phyloP scores from a whole-genome alignment of 2,797 vertebrate species.

The Petrocephalus sullivani region DNA sequence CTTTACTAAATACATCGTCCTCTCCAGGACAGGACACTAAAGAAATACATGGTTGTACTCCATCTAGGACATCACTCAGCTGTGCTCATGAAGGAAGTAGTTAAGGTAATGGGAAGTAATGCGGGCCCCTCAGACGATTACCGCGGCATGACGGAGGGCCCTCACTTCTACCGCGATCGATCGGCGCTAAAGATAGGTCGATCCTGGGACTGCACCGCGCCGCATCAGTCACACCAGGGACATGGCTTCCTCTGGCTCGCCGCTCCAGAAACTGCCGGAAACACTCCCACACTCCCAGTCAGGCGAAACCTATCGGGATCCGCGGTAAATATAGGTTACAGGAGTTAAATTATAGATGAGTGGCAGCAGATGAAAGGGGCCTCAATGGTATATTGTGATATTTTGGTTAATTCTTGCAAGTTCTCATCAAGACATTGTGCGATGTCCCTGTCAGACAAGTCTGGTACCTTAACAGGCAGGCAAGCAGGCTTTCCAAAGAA shows the following conservation, averaged over 20 bases:
- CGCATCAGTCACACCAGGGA: not conserved
- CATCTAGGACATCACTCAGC: not conserved
- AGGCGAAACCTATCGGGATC: not conserved
- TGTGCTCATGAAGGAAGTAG: not conserved
- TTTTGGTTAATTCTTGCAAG: no score
- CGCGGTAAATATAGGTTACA: not conserved
- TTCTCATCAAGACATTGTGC: not conserved
- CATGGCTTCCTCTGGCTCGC: not conserved
- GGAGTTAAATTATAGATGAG: not conserved
- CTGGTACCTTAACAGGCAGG: not conserved
- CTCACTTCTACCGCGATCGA: not conserved
- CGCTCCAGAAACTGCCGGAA: not conserved
- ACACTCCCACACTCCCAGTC: not conserved
- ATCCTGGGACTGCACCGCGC: not conserved
- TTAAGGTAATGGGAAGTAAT: conserved; percentile 1
- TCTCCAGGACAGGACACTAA: not conserved
- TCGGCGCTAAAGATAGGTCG: not conserved
- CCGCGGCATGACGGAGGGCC: not conserved
- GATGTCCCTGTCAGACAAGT: not conserved
- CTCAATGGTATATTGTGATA: not conserved
- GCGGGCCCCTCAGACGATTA: not conserved
- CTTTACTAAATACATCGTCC: not conserved
- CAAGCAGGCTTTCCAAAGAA: not conserved
- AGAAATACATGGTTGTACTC: not conserved
- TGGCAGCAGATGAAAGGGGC: not conserved